Base-by-base conservation (phyloP, 2,888 invertebrate species). In the Calliopum simillimum region DNA sequence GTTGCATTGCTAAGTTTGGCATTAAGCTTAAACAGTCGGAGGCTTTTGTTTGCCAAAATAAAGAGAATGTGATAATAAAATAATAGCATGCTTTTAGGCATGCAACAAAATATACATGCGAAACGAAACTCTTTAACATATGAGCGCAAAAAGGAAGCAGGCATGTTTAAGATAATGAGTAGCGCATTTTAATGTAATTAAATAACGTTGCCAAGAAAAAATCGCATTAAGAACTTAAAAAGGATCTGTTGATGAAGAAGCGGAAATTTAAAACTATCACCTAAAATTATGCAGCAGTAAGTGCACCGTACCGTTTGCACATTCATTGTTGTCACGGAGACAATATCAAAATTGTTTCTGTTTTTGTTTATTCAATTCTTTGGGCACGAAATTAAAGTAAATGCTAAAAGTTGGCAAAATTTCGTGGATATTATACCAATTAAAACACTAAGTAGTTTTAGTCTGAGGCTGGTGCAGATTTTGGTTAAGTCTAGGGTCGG, bases 91-190 rank as follows among this genome's bases (percentile, higher is more conserved):
- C 43, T 64, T 64, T 51, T 41, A 64, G 51, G 64, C 25, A 43
- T 53, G 51, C 51, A 49, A 25, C 61, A 33, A 33, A 4, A 33
- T 33, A 33, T 33, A 33, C 33, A 33, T 8, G 33, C 33, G 2
- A 33, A 33, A 33, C 33, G 2, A 33, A 33, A 33, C 33, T 6
- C 4, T 33, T 33, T 33, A 33, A 33, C 33, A 33, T 33, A 33
- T 33, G 33, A 33, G 33, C 33, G 33, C 8, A 33, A 33, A 55
- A 65, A 66, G 68, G 47, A 55, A 68, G 68, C 47, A 71, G 72
- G 69, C 69, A 72, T 73, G 71, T 82, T 83, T 80, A 81, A 79
- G 78, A 80, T 83, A 82, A 82, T 82, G 83, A 81, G 81, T 77
- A 73, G 58, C 61, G 71, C 73, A 76, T 71, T 79, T 78, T 80